These are phyloP conservation scores for Aradus depressus DNA, from an alignment of 2,888 invertebrate species.

Conservation along the genomic window DNA sequence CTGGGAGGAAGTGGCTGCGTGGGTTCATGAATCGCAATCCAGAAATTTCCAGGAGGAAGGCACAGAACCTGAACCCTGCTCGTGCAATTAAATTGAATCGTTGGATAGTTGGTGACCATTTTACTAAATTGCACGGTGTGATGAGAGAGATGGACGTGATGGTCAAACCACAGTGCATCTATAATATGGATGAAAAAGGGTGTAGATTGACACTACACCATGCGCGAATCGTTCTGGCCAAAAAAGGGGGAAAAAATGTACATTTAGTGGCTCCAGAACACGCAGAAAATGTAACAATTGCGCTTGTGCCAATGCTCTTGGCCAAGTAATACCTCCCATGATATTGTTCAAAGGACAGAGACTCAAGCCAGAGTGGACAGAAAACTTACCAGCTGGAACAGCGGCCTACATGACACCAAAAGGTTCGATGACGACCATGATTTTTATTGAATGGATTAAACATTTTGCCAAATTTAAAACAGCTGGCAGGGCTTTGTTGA, in stretches of 20 bases:
- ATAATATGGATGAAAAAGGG: no score
- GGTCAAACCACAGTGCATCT: no score
- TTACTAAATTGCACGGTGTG: constrained; percentile 29
- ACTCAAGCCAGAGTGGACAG: constrained; percentile 28
- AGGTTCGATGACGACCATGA: constrained; percentile 32
- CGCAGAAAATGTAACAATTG: constrained; percentile 34
- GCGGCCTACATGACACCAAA: constrained; percentile 30
- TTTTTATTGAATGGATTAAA: constrained; percentile 29
- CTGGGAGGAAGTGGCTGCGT: no score
- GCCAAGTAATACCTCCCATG: no score
- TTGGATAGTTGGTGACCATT: no score
- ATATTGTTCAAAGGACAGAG: no score
- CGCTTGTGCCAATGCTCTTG: constrained; percentile 34
- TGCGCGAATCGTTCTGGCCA: constrained; percentile 30
- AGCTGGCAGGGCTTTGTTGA: constrained; percentile 28
- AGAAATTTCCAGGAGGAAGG: no score
- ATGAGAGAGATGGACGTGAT: no score
- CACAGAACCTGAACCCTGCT: no score
- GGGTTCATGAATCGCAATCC: no score
- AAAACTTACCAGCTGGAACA: constrained; percentile 31
- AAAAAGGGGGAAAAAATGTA: constrained; percentile 33
- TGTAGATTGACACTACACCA: constrained; percentile 33
- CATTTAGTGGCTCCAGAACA: no score
- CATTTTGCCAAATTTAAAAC: constrained; percentile 30
- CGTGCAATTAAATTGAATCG: no score